Conservation (phyloP, 2,888 invertebrate species). For the Pyrgus malvae region DNA sequence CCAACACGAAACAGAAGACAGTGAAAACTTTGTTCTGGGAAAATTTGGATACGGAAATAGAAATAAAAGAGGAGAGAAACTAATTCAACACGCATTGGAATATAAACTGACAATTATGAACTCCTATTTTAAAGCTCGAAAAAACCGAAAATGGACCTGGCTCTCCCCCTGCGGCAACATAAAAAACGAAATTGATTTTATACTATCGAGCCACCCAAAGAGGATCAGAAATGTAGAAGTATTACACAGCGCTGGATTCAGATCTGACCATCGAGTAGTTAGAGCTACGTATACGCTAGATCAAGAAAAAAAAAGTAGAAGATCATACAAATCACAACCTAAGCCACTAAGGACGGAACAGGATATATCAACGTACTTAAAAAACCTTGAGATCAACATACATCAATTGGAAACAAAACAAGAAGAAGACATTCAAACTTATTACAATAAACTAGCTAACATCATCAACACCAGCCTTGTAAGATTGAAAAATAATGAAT, state of each 20-base stretch:
- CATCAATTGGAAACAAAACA: too few relatives aligned
- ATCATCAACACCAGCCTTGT: constrained; percentile 15
- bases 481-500: constrained; percentile 9
- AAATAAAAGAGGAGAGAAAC: background rate
- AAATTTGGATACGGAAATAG: background rate
- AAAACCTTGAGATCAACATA: too few relatives aligned
- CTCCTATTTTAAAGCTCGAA: background rate
- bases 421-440: constrained; percentile 6
- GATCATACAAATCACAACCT: background rate
- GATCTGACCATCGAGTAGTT: constrained; percentile 24
- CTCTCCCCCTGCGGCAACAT: background rate
- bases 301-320: constrained; percentile 16
- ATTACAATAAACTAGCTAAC: constrained; percentile 16
- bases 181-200: constrained; percentile 1
- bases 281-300: constrained; percentile 13
- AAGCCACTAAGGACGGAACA: too few relatives aligned
- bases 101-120: background rate
- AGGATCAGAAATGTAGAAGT: constrained; percentile 14
- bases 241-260: constrained; percentile 20
- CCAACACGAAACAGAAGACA: background rate
- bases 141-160: background rate
- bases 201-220: background rate
- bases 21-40: background rate
- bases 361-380: too few relatives aligned
- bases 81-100: background rate